Conservation (phyloP, 2,888 invertebrate species). For the Silvanus unidentatus region DNA sequence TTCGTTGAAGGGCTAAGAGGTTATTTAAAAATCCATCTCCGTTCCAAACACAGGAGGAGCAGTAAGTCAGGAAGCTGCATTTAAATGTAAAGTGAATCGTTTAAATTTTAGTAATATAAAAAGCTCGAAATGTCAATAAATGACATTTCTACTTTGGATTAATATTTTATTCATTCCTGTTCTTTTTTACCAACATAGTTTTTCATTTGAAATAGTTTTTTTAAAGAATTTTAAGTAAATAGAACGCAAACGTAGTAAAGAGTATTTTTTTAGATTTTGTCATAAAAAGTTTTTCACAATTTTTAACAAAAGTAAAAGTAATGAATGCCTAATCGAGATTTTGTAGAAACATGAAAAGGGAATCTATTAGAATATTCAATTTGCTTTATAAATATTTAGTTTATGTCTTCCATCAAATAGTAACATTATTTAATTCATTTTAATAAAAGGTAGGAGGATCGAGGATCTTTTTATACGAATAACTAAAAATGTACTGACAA, state of each 20-base stretch:
- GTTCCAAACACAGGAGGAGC: conserved; percentile 33
- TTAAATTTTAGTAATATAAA: conserved; percentile 42
- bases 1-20: conserved; percentile 32
- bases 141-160: conserved; percentile 27
- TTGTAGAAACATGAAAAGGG: too few species aligned
- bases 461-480: too few species aligned
- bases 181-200: conserved; percentile 9
- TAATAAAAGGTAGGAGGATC: too few species aligned
- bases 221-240: too few species aligned
- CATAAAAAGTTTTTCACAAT: not conserved
- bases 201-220: too few species aligned
- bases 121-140: conserved; percentile 31
- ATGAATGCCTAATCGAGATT: too few species aligned
- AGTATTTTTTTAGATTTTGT: not conserved
- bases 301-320: too few species aligned
- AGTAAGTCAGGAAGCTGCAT: conserved; percentile 38
- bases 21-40: conserved; percentile 44
- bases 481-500: too few species aligned
- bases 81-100: conserved; percentile 42
- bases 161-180: conserved; percentile 30
- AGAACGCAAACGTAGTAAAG: not conserved
- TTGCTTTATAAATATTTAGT: too few species aligned
- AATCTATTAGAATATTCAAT: too few species aligned
- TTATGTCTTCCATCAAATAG: too few species aligned
- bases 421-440: too few species aligned